Evolutionary conservation across 1,140 invertebrate species (phyloP), one percentile per base, ranked within the genome.

Genomic region (Drosophila equinoxialis): DNA sequence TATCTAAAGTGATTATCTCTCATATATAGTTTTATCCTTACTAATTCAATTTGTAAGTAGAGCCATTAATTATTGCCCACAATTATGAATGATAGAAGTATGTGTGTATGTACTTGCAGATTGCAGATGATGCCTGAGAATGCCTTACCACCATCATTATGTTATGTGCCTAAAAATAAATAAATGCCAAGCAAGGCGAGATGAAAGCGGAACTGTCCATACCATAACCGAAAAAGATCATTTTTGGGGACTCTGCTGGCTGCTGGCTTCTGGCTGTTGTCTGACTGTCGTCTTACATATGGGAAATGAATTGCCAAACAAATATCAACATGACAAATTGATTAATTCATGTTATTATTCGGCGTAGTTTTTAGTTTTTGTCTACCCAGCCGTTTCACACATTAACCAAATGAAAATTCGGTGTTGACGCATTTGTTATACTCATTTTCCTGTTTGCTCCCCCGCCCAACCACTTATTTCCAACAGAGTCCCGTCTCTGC

Each of bases 241-340:
- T 51, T 48, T 17, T 20, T 20, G 45, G 45, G 45, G 45, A 51
- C 45, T 23, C 54, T 59, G 63, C 8, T 20, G 42, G 58, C 30
- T 39, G 37, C 17, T 35, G 35, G 37, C 55, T 55, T 3, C 23
- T 26, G 23, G 23, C 30, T 39, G 37, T 35, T 35, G 35, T 51
- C 55, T 55, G 37, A 13, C 39, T 61, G 59, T 59, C 42, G 66
- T 71, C 71, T 71, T 62, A 66, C 83, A 87, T 70, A 73, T 79
- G 79, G 86, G 69, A 85, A 87, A 89, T 90, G 90, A 89, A 89
- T 89, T 90, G 84, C 84, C 85, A 89, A 90, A 90, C 85, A 90
- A 90, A 90, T 90, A 90, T 90, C 85, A 89, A 90, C 85, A 90
- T 90, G 85, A 90, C 85, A 90, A 90, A 90, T 90, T 90, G 85